Evolutionary conservation across 2,888 invertebrate genomes (phyloP), one percentile per base, ranked within the genome.

Genomic region (Rotaria macrura): DNA sequence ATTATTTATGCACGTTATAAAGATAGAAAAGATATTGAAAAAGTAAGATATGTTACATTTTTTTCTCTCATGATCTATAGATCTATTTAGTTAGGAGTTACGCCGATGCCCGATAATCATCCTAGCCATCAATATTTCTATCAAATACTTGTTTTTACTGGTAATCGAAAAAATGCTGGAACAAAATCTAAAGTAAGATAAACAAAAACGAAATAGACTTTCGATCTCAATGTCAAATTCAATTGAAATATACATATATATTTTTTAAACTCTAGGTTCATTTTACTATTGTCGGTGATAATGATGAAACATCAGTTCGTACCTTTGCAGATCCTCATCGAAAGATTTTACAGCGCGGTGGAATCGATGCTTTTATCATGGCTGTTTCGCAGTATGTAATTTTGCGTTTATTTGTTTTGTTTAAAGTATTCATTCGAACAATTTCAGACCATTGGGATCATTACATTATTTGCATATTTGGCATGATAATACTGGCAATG

Each of bases 401-500:
- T 52, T 52, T 12, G 47, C 12, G 2, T 23, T 52, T 52, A 2
- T 4, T 6, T 20, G n/a, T n/a, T n/a, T n/a, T n/a, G n/a, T n/a
- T n/a, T n/a, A n/a, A n/a, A n/a, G n/a, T n/a, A n/a, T n/a, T n/a
- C n/a, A n/a, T n/a, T n/a, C n/a, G n/a, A n/a, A n/a, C n/a, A n/a
- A 20, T 52, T 20, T 52, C 5, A 52, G 52, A 52, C 23, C 52
- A 52, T 52, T 92, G 38, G 92, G 92, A 9, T 88, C 88, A 1
- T 88, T 92, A 85, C 90, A 89, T n/a, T 85, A 84, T 74, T n/a
- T 85, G 12, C 65, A 65, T 84, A 84, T 92, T 9, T 92, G 92
- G 92, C 92, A 92, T 87, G 92, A 92, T 88, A 92, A 92, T 88
- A 89, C 90, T 9, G 92, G 92, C 2, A 3, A 52, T 20, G 91